These are phyloP conservation scores for Polia nebulosa DNA, from an alignment of 2,888 invertebrate genomes.

Conservation along the genomic window DNA sequence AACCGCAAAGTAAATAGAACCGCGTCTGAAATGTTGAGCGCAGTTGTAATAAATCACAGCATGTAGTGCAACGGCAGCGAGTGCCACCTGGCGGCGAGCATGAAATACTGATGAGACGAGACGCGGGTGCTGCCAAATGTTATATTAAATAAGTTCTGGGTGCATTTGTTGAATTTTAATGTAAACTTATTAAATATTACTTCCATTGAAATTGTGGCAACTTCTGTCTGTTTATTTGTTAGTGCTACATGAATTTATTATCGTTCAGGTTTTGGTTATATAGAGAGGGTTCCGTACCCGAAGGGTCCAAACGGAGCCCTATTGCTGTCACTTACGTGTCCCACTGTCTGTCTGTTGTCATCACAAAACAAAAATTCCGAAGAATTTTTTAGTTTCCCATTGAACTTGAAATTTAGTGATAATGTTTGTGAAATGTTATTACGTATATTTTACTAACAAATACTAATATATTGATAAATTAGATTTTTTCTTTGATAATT, in stretches of 20 bases:
- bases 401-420: too few relatives aligned
- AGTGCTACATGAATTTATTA: not conserved
- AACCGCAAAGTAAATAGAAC: not conserved
- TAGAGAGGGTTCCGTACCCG: too few relatives aligned
- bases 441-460: too few relatives aligned
- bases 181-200: not conserved
- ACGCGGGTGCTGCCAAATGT: conserved; percentile 29
- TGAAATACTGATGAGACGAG: conserved; percentile 36
- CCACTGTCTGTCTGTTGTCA: too few relatives aligned
- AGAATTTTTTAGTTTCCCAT: too few relatives aligned
- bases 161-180: conserved; percentile 6
- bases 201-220: not conserved
- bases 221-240: not conserved
- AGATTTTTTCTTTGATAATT: too few relatives aligned
- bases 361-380: too few relatives aligned
- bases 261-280: not conserved
- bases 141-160: conserved; percentile 27
- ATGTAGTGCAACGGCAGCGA: conserved; percentile 21
- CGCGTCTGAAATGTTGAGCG: conserved; percentile 4
- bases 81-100: conserved; percentile 37
- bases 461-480: too few relatives aligned
- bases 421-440: too few relatives aligned
- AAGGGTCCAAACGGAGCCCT: too few relatives aligned
- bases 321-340: too few relatives aligned
- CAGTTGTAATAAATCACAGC: conserved; percentile 33